These are phyloP conservation scores for Calliphora vicina DNA, from an alignment of 1,140 invertebrate genomes.

Conservation along the genomic window DNA sequence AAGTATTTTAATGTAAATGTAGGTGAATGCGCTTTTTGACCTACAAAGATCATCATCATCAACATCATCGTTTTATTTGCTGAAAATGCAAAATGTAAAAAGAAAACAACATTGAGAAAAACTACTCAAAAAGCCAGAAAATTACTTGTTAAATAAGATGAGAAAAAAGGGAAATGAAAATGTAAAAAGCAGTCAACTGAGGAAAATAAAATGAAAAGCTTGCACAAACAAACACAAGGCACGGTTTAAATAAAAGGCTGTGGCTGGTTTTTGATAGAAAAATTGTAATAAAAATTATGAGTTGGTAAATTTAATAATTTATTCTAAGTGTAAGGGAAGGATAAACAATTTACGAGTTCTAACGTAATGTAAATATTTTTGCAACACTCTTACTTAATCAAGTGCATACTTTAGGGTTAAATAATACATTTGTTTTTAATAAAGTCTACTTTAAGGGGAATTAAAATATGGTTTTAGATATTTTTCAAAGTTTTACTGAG, in stretches of 20 bases:
- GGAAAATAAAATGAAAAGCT: neutral
- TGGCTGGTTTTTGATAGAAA: neutral
- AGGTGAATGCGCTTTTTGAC: constrained; percentile 15
- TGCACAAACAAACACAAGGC: neutral
- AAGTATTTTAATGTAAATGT: neutral
- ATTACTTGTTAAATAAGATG: neutral
- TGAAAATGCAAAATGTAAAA: neutral
- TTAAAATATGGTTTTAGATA: too few species aligned
- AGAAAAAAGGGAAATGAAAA: neutral
- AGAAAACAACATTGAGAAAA: too few species aligned
- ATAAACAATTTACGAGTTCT: too few species aligned
- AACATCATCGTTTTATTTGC: constrained; percentile 5
- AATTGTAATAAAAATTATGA: neutral
- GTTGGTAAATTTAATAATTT: neutral
- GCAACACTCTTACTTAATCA: neutral
- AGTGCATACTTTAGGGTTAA: neutral
- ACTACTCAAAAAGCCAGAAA: neutral
- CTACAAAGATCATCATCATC: constrained; percentile 2
- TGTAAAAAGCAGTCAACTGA: neutral
- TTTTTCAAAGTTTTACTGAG: too few species aligned
- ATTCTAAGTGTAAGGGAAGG: neutral
- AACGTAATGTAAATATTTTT: neutral
- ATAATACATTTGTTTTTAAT: neutral
- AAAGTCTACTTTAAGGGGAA: neutral
- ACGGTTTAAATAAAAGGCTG: neutral